Percentiles rank a stretch among this genome's conserved stretches.
phyloP scores from a whole-genome alignment of 2,888 invertebrate species.

The Argyresthia albistria region DNA sequence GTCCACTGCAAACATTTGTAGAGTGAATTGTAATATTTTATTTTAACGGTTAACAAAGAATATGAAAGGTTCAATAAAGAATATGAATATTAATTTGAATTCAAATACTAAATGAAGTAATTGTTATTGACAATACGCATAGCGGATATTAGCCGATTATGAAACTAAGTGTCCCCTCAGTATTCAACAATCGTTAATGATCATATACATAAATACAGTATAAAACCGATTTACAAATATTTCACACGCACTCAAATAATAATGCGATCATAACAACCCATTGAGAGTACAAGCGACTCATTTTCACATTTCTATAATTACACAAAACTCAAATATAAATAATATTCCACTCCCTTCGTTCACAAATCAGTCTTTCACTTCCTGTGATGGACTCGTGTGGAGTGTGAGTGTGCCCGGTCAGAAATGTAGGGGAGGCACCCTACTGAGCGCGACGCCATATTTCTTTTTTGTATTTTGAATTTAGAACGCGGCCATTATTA shows the following conservation, averaged over 20 bases:
- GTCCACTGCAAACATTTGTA: too few species aligned
- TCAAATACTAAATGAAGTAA: too few species aligned
- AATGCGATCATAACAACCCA: background rate
- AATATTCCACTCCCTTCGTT: slow-evolving; percentile 30
- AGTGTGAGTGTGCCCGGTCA: slow-evolving; percentile 6
- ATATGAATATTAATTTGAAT: too few species aligned
- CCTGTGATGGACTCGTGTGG: slow-evolving; percentile 36
- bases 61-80: too few species aligned
- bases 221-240: background rate
- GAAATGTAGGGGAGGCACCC: slow-evolving; percentile 44
- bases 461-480: slow-evolving; percentile 35
- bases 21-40: too few species aligned
- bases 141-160: too few species aligned
- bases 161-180: too few species aligned
- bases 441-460: slow-evolving; percentile 40
- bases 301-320: slow-evolving; percentile 30
- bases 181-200: too few species aligned
- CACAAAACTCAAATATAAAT: slow-evolving; percentile 45
- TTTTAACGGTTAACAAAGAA: too few species aligned
- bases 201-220: too few species aligned
- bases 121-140: too few species aligned
- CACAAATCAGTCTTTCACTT: slow-evolving; percentile 48
- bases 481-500: slow-evolving; percentile 14
- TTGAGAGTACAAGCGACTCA: slow-evolving; percentile 12
- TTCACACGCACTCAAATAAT: slow-evolving; percentile 11